Base-by-base conservation (phyloP, 1,140 invertebrate genomes). In the Camponotus vicinus region DNA sequence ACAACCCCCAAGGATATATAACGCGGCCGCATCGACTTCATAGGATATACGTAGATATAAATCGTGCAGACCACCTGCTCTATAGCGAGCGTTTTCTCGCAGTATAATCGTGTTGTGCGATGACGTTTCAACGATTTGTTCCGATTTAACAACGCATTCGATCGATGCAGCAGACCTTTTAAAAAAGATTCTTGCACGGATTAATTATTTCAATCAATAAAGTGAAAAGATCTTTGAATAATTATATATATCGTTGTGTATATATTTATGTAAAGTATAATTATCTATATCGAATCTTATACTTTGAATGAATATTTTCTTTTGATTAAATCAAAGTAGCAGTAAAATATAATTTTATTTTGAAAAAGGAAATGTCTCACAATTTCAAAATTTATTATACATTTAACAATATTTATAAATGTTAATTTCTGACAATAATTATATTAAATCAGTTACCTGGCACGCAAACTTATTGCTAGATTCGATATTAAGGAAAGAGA, bases 1-100 rank as follows among this genome's bases (percentile, higher is more conserved):
- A 86, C 88, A 40, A 78, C 89, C 49, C 86, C 89, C 83, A 86
- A 89, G 61, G 71, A 91, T 90, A 86, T 89, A 78, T 91, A 91
- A 91, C 90, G 89, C 89, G 90, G 61, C n/a, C 87, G 89, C 87
- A 85, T 88, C 83, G 86, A 90, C 91, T 93, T 88, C 61, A 71
- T 66, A 89, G 90, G 87, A 91, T 91, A 88, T 85, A 64, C 80
- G 84, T 55, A 89, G 89, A 91, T 91, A 88, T 84, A 64, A 76
- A 85, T 55, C 8, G 86, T 88, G 82, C 89, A 59, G 91, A 87
- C 92, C 93, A 93, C 92, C 93, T 93, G 93, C 90, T 92, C 87
- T 73, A 6, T 27, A 52, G 21, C n/a, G 9, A 67, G 73, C 34
- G 6, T 63, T 63, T 75, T 61, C 49, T 73, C 71, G 37, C 59